Base-by-base conservation (phyloP, 2,113 vertebrate species). In the Brachyhypopomus occidentalis region DNA sequence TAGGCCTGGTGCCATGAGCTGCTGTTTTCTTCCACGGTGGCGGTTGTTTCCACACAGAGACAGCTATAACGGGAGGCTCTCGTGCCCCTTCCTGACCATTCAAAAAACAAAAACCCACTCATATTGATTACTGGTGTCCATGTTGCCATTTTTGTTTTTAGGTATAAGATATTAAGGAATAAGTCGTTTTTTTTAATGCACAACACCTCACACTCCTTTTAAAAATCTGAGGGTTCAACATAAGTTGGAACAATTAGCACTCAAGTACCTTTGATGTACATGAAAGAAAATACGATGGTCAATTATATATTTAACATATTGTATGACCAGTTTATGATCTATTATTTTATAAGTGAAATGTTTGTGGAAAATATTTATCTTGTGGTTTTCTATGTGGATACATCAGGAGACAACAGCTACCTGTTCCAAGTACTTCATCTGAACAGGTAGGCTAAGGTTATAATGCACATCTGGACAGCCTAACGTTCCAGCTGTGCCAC, bases 11-110 rank as follows among this genome's bases (percentile, higher is more conserved):
- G 88, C 87, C 87, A 86, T 70, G 89, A 84, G 77, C 84, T 86
- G 84, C 85, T 79, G 83, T 76, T 83, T 79, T 89, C 82, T 85
- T 90, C 89, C 88, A 89, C 89, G 83, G 83, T 86, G 87, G 82
- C 77, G 86, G 81, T 87, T 74, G 82, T 82, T 45, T 87, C 86
- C 81, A 85, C 63, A 75, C 85, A 83, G 76, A 83, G 80, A 81
- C 83, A 86, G 78, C 78, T 88, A 86, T 80, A 88, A 80, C 80
- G 85, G 27, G 64, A 81, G 64, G 75, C 78, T 81, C 81, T 81
- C 82, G 82, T 82, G 58, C 69, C 81, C 75, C 81, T 85, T 81
- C 78, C 87, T 88, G 81, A 22, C 1, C 22, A 82, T 17, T 76
- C 25, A 45, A 75, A 52, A 5, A 52, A 52, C 45, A 30, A 19